These are phyloP conservation scores for Calliphora vomitoria DNA, from an alignment of 2,888 invertebrate genomes.

Conservation along the genomic window DNA sequence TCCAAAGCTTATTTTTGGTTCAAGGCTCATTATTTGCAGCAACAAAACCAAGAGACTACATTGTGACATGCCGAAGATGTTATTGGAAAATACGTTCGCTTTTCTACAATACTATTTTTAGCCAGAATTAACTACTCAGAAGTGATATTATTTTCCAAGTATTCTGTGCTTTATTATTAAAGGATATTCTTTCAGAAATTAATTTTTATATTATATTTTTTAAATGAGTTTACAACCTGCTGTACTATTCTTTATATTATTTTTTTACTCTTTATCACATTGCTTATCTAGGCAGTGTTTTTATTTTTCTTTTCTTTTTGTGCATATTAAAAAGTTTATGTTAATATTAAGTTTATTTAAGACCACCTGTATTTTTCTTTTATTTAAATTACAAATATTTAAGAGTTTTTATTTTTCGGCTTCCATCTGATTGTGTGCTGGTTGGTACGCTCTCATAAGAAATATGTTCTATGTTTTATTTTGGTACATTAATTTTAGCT, in stretches of 20 bases:
- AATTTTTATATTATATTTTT: too few relatives aligned
- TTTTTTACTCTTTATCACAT: not conserved
- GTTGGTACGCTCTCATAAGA: not conserved
- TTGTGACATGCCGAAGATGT: too few relatives aligned
- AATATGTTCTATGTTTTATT: slow-evolving; percentile 33
- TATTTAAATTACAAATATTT: slow-evolving; percentile 19
- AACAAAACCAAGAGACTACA: too few relatives aligned
- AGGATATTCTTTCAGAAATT: too few relatives aligned
- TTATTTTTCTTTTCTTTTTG: not conserved
- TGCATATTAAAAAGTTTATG: not conserved
- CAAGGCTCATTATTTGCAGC: too few relatives aligned
- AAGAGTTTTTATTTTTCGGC: not conserved
- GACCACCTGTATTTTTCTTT: slow-evolving; percentile 40
- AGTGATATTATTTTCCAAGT: too few relatives aligned
- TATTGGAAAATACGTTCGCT: too few relatives aligned
- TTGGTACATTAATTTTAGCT: slow-evolving; percentile 52
- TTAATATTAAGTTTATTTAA: not conserved
- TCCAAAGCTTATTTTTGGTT: too few relatives aligned
- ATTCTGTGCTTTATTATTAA: too few relatives aligned
- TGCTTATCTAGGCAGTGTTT: not conserved
- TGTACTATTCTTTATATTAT: not conserved
- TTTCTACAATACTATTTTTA: too few relatives aligned
- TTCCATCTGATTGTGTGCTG: not conserved
- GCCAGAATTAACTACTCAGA: too few relatives aligned
- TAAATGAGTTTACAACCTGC: too few relatives aligned